A percentile compares a stretch with the other conserved stretches of the same genome.
phyloP scores from a whole-genome alignment of 2,888 invertebrate species.

The Xylophagus ater region DNA sequence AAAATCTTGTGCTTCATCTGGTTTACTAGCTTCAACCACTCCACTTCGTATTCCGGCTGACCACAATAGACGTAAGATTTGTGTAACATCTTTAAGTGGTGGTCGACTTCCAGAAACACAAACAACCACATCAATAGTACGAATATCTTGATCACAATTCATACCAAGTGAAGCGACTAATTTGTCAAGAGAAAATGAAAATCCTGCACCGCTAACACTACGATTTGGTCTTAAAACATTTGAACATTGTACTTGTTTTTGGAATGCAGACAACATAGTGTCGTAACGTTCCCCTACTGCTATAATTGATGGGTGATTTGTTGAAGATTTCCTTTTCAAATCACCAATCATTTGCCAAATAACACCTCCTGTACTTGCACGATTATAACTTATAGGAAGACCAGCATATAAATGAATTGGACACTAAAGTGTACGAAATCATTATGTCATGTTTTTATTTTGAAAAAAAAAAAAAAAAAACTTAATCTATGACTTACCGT shows the following conservation, averaged over 20 bases:
- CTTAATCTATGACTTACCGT: constrained; percentile 50
- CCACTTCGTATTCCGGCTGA: constrained; percentile 53
- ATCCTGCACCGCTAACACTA: constrained; percentile 55
- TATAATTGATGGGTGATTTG: constrained; percentile 55
- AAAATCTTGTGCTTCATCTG: constrained; percentile 55
- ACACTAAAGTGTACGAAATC: constrained; percentile 40
- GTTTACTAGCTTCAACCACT: constrained; percentile 47
- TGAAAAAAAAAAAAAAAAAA: not conserved
- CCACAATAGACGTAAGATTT: constrained; percentile 57
- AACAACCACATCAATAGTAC: constrained; percentile 53
- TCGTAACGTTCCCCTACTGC: constrained; percentile 89
- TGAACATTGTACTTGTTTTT: constrained; percentile 39
- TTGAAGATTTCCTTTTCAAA: constrained; percentile 32
- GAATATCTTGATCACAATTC: constrained; percentile 42
- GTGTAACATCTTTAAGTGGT: constrained; percentile 44
- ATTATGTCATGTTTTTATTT: constrained; percentile 28
- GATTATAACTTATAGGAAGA: constrained; percentile 43
- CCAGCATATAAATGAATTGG: constrained; percentile 41
- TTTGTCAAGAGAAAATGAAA: constrained; percentile 75
- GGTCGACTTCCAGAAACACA: constrained; percentile 51
- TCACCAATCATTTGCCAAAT: constrained; percentile 47
- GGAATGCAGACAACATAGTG: constrained; percentile 59
- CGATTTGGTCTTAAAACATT: constrained; percentile 30
- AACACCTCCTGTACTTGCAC: constrained; percentile 45
- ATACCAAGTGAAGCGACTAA: constrained; percentile 52